A percentile compares a stretch with the other conserved stretches of the same genome.
phyloP scores from a whole-genome alignment of 2,113 vertebrate species.

The Solea senegalensis region DNA sequence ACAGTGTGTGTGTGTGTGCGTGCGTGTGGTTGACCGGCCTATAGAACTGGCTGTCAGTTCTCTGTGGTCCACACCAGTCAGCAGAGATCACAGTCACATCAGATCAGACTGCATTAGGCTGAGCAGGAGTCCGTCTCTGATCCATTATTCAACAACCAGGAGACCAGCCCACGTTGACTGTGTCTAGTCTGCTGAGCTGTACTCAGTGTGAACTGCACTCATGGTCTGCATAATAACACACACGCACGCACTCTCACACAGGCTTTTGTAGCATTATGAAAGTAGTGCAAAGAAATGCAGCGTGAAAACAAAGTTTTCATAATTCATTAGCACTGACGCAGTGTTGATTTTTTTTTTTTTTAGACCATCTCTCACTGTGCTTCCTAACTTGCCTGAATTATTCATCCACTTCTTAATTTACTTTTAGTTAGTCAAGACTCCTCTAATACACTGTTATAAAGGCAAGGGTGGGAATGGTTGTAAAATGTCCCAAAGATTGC shows the following conservation, averaged over 20 bases:
- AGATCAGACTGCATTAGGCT: conserved; percentile 80
- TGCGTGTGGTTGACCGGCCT: conserved; percentile 62
- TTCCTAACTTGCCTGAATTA: conserved; percentile 73
- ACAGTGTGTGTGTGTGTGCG: conserved; percentile 6
- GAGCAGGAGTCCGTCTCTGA: conserved; percentile 79
- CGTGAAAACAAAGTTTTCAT: conserved; percentile 81
- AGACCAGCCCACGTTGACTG: conserved; percentile 77
- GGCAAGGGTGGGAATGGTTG: conserved; percentile 67
- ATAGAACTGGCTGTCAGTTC: conserved; percentile 70
- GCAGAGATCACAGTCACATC: conserved; percentile 80
- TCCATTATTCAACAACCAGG: conserved; percentile 81
- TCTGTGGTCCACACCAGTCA: conserved; percentile 77
- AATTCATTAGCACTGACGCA: conserved; percentile 75
- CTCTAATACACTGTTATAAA: conserved; percentile 53
- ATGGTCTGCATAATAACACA: conserved; percentile 73
- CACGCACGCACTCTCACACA: conserved; percentile 32
- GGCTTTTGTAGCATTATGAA: conserved; percentile 70
- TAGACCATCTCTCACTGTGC: conserved; percentile 61
- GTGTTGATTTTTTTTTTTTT: conserved; percentile 48
- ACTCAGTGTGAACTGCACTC: conserved; percentile 77
- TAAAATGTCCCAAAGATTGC: conserved; percentile 79
- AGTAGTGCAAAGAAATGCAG: conserved; percentile 78
- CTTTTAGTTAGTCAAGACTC: conserved; percentile 69
- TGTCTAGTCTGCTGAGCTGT: conserved; percentile 78
- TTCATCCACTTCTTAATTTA: conserved; percentile 76